Conservation (phyloP, 2,113 vertebrate species). For the Alaudala cheleensis region DNA sequence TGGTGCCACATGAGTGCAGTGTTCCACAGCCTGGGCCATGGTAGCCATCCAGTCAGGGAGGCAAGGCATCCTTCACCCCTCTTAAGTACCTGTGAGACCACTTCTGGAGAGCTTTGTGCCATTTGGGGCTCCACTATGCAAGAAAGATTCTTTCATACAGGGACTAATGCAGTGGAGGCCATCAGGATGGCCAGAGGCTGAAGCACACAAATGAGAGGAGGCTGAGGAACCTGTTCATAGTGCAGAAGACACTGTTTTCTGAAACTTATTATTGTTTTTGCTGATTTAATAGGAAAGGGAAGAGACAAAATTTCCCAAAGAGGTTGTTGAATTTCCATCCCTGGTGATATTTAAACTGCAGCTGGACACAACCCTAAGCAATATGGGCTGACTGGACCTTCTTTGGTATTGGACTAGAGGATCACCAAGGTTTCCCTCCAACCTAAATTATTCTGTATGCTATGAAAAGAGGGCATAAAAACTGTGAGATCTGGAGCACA, state of each 20-base stretch:
- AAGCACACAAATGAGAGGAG: neutral
- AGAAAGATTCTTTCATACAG: neutral
- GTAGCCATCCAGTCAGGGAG: neutral
- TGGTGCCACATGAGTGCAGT: accelerated
- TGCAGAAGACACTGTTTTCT: neutral
- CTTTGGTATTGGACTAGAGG: neutral
- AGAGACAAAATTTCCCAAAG: neutral
- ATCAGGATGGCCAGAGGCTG: neutral
- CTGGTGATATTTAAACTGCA: neutral
- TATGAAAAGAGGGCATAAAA: neutral
- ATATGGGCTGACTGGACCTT: neutral
- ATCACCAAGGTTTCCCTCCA: neutral
- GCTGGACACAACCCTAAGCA: neutral
- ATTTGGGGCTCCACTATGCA: neutral
- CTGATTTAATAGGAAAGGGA: neutral
- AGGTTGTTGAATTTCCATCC: neutral
- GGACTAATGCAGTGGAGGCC: neutral
- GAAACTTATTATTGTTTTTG: neutral
- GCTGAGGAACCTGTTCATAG: neutral
- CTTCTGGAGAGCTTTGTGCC: neutral
- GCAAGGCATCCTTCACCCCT: neutral
- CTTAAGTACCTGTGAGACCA: neutral
- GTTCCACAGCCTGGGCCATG: accelerated
- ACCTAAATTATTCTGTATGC: neutral
- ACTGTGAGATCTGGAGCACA: neutral